phyloP scores from a whole-genome alignment of 2,888 invertebrate species.

The Ormyrus nitidulus region DNA sequence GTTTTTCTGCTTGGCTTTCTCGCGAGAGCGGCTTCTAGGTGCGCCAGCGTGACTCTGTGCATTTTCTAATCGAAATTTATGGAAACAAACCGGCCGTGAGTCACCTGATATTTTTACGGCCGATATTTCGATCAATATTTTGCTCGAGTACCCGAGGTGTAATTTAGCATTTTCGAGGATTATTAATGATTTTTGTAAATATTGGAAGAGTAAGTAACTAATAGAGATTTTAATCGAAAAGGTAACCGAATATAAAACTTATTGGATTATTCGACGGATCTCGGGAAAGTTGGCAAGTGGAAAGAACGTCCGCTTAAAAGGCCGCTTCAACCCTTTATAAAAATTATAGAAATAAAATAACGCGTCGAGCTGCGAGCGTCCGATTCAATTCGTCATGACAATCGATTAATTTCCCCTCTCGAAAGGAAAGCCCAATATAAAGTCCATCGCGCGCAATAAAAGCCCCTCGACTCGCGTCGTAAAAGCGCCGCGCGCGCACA shows the following conservation, averaged over 20 bases:
- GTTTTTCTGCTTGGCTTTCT: no score
- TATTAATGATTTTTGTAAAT: no score
- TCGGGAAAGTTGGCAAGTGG: no score
- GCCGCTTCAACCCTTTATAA: background rate
- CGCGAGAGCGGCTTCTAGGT: no score
- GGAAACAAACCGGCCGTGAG: background rate
- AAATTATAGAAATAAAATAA: conserved; percentile 25
- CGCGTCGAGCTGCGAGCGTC: background rate
- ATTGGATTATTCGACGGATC: no score
- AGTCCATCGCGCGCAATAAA: background rate
- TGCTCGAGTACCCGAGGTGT: no score
- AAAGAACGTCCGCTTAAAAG: background rate
- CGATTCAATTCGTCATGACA: conserved; percentile 44
- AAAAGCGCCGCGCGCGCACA: conserved; percentile 24
- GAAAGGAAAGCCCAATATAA: conserved; percentile 35
- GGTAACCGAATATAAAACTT: no score
- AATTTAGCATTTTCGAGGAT: no score
- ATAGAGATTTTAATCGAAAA: no score
- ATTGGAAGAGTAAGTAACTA: no score
- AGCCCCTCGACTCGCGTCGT: conserved; percentile 18
- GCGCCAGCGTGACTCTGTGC: background rate
- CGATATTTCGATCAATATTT: no score
- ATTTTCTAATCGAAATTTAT: conserved; percentile 11
- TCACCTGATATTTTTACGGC: no score
- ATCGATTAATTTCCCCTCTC: conserved; percentile 42